phyloP scores from a whole-genome alignment of 2,888 invertebrate species.

The Ommatoiulus sabulosus region DNA sequence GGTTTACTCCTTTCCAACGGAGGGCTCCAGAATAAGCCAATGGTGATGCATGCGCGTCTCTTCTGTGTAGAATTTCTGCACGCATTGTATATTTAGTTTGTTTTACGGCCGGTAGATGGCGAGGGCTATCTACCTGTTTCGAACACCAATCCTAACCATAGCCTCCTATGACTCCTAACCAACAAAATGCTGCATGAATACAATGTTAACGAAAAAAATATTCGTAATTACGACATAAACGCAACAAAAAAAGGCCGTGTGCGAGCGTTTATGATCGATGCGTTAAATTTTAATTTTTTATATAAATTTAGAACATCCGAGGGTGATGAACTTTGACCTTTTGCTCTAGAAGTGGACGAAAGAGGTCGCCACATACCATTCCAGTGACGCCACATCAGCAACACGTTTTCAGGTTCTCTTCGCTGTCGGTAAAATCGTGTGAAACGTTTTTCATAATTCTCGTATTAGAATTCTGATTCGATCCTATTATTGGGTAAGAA shows the following conservation, averaged over 20 bases:
- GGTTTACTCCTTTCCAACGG: too few species aligned
- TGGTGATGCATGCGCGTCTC: too few species aligned
- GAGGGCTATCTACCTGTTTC: not conserved
- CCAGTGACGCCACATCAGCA: constrained; percentile 51
- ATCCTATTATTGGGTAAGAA: not conserved
- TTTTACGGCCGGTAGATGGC: not conserved
- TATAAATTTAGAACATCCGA: not conserved
- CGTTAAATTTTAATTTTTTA: too few species aligned
- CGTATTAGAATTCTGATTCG: not conserved
- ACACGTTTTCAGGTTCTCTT: constrained; percentile 38
- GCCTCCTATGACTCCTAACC: too few species aligned
- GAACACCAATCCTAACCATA: too few species aligned
- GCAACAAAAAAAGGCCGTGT: too few species aligned
- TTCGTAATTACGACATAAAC: too few species aligned
- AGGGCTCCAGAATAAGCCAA: too few species aligned
- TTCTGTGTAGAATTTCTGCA: too few species aligned
- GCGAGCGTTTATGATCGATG: too few species aligned
- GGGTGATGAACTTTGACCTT: constrained; percentile 12
- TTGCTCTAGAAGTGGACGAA: not conserved
- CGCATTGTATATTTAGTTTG: not conserved
- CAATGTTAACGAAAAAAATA: too few species aligned
- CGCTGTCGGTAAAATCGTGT: not conserved
- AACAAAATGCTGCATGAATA: too few species aligned
- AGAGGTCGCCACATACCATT: not conserved
- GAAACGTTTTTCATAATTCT: not conserved